phyloP scores from a whole-genome alignment of 2,797 vertebrate genomes.

The Prunella strophiata region DNA sequence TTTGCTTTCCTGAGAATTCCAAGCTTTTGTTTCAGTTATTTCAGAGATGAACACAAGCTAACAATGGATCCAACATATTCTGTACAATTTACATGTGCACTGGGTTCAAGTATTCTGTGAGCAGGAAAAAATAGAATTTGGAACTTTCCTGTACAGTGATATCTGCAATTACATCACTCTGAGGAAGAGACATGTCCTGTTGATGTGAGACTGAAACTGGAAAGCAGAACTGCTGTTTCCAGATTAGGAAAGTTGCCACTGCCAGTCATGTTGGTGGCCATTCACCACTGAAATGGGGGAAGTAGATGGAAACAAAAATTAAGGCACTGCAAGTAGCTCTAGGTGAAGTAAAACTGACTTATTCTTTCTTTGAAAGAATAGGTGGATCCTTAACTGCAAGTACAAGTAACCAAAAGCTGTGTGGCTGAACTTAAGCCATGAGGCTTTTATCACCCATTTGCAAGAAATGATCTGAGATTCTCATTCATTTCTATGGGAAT shows the following conservation, averaged over 20 bases:
- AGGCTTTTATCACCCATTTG: not conserved
- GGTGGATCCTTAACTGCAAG: not conserved
- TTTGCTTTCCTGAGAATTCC: not conserved
- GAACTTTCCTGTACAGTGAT: not conserved
- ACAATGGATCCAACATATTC: not conserved
- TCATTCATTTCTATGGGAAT: not conserved
- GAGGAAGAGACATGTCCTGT: slow-evolving; percentile 70
- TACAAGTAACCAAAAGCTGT: not conserved
- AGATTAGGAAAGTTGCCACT: slow-evolving; percentile 40
- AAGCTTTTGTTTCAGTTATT: not conserved
- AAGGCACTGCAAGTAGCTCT: not conserved
- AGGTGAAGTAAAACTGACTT: not conserved
- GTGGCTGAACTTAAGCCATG: not conserved
- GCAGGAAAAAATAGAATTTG: not conserved
- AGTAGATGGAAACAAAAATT: slow-evolving; percentile 31
- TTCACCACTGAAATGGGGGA: slow-evolving; percentile 5
- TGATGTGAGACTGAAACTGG: slow-evolving; percentile 54
- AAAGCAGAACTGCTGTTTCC: slow-evolving; percentile 64
- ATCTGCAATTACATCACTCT: slow-evolving; percentile 43
- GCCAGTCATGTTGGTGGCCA: not conserved
- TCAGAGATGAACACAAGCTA: not conserved
- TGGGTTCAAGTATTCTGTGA: not conserved
- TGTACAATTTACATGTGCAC: not conserved
- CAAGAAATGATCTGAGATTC: not conserved
- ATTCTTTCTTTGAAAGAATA: not conserved